Evolutionary conservation across 2,113 vertebrate species (phyloP), one percentile per base, ranked within the genome.

Genomic region (Crotalus viridis): DNA sequence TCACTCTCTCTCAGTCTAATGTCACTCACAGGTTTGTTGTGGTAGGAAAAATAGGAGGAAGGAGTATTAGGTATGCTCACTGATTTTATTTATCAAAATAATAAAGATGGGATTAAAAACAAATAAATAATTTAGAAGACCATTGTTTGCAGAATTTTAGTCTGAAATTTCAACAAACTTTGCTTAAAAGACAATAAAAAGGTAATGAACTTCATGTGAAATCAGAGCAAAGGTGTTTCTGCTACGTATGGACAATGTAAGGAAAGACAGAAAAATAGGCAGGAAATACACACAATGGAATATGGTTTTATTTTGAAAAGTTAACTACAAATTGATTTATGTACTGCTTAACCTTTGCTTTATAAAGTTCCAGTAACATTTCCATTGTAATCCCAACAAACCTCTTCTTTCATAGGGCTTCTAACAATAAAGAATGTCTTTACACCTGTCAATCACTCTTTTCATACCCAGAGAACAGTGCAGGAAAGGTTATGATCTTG

Each of bases 381-480:
- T 89, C 74, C 51, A 90, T 74, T 89, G 15, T 92, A 87, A 92
- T 87, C 91, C 74, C 33, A 90, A 87, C 51, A 92, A 94, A 87
- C 1, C 51, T 5, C 88, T 87, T 28, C 6, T 90, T 90, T 87
- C 19, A 19, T 91, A 91, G 19, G 1, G 48, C 33, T 91, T 57
- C 17, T 39, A 0, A 5, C 46, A 24, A 17, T 24, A 90, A 0
- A 21, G 87, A 94, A 93, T 91, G 19, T 10, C 26, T 91, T 88
- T 55, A 88, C 19, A 92, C 33, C 2, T 86, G 85, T 0, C 88
- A 81, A 22, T 95, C 6, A 17, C 3, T 92, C 43, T 93, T 1
- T 24, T 33, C 92, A 10, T 92, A 2, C n/a, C 87, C 81, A 19
- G 24, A 94, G 74, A 17, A 17, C 54, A 91, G 39, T 61, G 64